Base-by-base conservation (phyloP, 1,140 invertebrate genomes). In the Drosophila sulfurigaster region DNA sequence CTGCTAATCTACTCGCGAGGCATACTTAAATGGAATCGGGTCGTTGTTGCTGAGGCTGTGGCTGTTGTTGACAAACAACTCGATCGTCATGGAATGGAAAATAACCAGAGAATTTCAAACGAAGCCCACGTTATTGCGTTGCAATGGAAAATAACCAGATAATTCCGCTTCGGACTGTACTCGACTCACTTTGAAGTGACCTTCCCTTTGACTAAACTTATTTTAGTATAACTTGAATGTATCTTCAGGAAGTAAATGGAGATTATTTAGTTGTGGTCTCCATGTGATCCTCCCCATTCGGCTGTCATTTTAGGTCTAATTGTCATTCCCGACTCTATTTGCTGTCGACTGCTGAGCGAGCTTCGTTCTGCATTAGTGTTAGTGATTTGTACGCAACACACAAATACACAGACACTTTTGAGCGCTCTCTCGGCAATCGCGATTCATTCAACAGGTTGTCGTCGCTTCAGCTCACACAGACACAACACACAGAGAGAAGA, bases 391-490 rank as follows among this genome's bases (percentile, higher is more conserved):
- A 43, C 4, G 52, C 32, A 30, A 30, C 13, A 2, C 43, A 81
- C 79, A 41, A 43, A 82, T 67, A 82, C 79, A 75, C n/a, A 1
- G 45, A 49, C 20, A 68, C 11, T 3, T 11, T 20, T 1, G 51
- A 7, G 1, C 52, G 11, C 80, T 82, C 80, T 62, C 28, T 28
- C 35, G 6, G 13, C 48, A 43, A 28, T 25, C 20, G 48, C 43
- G 58, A 5, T 58, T 25, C 41, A 7, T n/a, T 43, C 41, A 7
- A 16, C 8, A 38, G 10, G 13, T 30, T 49, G 51, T 13, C 7
- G 41, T 49, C 6, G 32, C 38, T 5, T 41, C 38, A 10, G 5
- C 1, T 66, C 30, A 38, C 32, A 4, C 38, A 58, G 1, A 4
- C 20, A 58, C 16, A 43, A 4, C 32, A 4, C n/a, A n/a, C n/a